phyloP scores from a whole-genome alignment of 2,797 vertebrate species.

The Sebastiscus tertius region DNA sequence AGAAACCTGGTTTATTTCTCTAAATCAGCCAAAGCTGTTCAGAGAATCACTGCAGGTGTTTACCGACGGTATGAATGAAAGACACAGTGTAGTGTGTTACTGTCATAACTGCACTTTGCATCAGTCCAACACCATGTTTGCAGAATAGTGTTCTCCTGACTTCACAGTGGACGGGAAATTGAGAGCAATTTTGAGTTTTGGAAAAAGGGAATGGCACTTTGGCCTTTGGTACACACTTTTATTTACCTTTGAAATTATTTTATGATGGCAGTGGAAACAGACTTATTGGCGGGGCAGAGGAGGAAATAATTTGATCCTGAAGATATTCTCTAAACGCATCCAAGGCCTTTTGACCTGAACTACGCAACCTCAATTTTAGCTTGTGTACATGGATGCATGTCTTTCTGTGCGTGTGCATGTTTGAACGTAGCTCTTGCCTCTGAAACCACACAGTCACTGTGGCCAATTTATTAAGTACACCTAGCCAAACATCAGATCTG shows the following conservation, averaged over 20 bases:
- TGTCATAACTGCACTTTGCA: not conserved
- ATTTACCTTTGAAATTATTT: slow-evolving; percentile 48
- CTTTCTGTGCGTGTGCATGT: not conserved
- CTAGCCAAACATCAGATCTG: not conserved
- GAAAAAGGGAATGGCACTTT: slow-evolving; percentile 8
- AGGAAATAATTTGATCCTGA: slow-evolving; percentile 29
- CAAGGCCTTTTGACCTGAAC: slow-evolving; percentile 26
- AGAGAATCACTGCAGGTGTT: slow-evolving; percentile 26
- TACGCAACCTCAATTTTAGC: slow-evolving; percentile 23
- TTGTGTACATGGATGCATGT: not conserved
- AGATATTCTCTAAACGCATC: slow-evolving; percentile 25
- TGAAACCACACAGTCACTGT: not conserved
- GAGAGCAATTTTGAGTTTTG: slow-evolving; percentile 29
- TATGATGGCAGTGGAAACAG: slow-evolving; percentile 28
- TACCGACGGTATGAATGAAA: slow-evolving; percentile 4
- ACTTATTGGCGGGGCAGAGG: slow-evolving; percentile 11
- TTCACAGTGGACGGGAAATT: slow-evolving; percentile 21
- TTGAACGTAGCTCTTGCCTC: slow-evolving; percentile 5
- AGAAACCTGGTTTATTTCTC: slow-evolving; percentile 36
- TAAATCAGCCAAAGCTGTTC: slow-evolving; percentile 52
- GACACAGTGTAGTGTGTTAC: not conserved
- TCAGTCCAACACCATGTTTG: slow-evolving; percentile 6
- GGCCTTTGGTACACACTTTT: slow-evolving; percentile 46
- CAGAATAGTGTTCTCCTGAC: slow-evolving; percentile 1
- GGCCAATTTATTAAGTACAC: not conserved